A percentile compares a stretch with the other conserved stretches of the same genome.
phyloP scores from a whole-genome alignment of 2,113 vertebrate genomes.

The Megalops atlanticus region DNA sequence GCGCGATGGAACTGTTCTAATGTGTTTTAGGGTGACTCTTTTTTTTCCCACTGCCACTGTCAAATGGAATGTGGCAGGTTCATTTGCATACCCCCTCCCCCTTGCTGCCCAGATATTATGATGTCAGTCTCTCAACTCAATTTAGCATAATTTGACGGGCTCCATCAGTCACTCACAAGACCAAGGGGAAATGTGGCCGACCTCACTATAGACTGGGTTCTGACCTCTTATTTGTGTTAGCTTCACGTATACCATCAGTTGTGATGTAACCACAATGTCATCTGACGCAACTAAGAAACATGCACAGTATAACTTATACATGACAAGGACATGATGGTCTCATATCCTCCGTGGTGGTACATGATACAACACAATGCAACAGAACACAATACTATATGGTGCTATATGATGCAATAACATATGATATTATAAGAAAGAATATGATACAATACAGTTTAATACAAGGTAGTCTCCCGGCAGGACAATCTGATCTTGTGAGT shows the following conservation, averaged over 20 bases:
- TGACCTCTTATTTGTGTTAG: too few relatives aligned
- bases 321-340: too few relatives aligned
- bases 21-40: background rate
- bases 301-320: too few relatives aligned
- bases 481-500: too few relatives aligned
- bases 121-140: constrained; percentile 54
- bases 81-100: background rate
- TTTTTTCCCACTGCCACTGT: background rate
- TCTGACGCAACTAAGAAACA: too few relatives aligned
- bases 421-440: too few relatives aligned
- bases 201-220: constrained; percentile 50
- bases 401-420: too few relatives aligned
- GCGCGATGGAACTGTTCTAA: background rate
- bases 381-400: too few relatives aligned
- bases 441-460: too few relatives aligned
- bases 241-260: too few relatives aligned
- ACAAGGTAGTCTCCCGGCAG: background rate
- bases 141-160: constrained; percentile 66
- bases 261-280: background rate
- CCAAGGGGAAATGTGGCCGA: constrained; percentile 46
- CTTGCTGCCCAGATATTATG: background rate
- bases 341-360: too few relatives aligned
- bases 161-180: constrained; percentile 62
- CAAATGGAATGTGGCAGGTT: background rate
- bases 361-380: too few relatives aligned